Conservation (phyloP, 2,113 vertebrate genomes). For the Bubalus kerabau region DNA sequence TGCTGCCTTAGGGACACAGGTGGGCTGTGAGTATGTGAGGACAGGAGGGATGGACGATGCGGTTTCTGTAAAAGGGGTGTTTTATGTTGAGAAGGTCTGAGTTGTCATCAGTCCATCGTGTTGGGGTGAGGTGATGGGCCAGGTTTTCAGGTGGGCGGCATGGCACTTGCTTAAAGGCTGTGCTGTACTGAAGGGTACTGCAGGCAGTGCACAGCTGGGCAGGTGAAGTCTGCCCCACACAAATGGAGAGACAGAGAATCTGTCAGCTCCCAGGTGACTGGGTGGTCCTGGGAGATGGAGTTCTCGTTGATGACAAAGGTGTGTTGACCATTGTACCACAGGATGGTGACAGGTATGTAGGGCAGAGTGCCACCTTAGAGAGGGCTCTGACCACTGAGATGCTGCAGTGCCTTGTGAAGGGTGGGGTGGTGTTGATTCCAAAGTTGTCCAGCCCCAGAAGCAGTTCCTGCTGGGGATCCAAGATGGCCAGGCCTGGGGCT, state of each 20-base stretch:
- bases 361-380: neutral
- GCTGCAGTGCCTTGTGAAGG: too few relatives aligned
- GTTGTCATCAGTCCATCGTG: too few relatives aligned
- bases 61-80: too few relatives aligned
- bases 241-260: neutral
- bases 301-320: neutral
- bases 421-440: neutral
- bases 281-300: neutral
- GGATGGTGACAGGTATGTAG: accelerated
- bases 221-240: too few relatives aligned
- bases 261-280: neutral
- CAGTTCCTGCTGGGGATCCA: neutral
- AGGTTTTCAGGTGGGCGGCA: accelerated
- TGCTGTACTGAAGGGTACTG: accelerated
- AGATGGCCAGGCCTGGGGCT: neutral
- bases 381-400: accelerated
- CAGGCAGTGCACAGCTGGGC: too few relatives aligned
- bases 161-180: neutral
- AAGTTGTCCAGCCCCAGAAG: accelerated
- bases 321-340: too few relatives aligned
- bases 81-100: too few relatives aligned
- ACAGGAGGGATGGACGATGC: too few relatives aligned
- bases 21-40: too few relatives aligned
- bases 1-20: too few relatives aligned
- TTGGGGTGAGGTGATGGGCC: neutral